Base-by-base conservation (phyloP, 2,113 vertebrate genomes). In the Morone saxatilis region DNA sequence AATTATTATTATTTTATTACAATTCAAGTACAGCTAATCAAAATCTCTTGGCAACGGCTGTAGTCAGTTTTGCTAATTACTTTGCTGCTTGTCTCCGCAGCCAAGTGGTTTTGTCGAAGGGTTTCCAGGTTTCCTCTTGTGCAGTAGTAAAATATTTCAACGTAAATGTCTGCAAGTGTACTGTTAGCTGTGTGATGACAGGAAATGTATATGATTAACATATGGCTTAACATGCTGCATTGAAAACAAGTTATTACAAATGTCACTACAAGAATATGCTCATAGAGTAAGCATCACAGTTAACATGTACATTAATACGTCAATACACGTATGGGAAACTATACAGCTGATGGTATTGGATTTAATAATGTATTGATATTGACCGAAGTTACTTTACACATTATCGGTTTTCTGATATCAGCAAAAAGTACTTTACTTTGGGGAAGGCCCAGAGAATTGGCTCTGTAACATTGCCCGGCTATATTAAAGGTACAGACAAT, bases 1-100 rank as follows among this genome's bases (percentile, higher is more conserved):
- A 84, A 76, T 78, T 51, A 69, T 79, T 59, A 73, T 79, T n/a
- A 69, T 82, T 72, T 79, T 80, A 57, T 84, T 65, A 78, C 14
- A 77, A 56, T 47, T 81, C 77, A 79, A 80, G 66, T 65, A 59
- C 51, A 82, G 59, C 74, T 76, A 72, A 79, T 90, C 31, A 61
- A 25, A 80, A 78, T 75, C 25, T 83, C 63, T 68, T 62, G 41
- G 36, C 65, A 61, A 6, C 72, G 51, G 48, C 62, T 54, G 4
- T 1, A 31, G 65, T 40, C 70, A 81, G 71, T 76, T 81, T 62
- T 41, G 17, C 47, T 71, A 83, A 68, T 88, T 48, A 70, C 66
- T 74, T 47, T 60, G 45, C 77, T 51, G 13, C 56, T 88, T 65
- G 36, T 82, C 80, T 63, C 47, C n/a, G 73, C 47, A 20, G 61